A percentile compares a stretch with the other conserved stretches of the same genome.
Conservation (phyloP, 1,140 invertebrate genomes). For the Drosophila parabipectinata region DNA sequence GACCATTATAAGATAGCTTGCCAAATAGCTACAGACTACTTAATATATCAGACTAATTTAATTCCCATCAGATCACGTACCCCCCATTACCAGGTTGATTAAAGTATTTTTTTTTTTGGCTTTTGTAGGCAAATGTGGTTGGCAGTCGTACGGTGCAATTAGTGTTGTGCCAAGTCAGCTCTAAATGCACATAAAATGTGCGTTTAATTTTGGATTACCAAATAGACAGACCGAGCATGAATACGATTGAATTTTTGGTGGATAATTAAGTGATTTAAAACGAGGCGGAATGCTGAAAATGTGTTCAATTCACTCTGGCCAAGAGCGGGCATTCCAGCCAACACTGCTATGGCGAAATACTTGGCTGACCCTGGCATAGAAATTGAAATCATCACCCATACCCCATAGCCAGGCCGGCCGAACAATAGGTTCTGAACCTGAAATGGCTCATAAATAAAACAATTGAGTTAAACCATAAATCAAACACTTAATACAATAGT, state of each 20-base stretch:
- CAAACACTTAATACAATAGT: constrained; percentile 82
- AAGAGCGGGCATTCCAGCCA: constrained; percentile 10
- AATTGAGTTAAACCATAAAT: constrained; percentile 80
- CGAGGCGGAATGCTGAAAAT: not conserved
- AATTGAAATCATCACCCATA: constrained; percentile 28
- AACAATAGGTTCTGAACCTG: constrained; percentile 32
- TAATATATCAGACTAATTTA: not conserved
- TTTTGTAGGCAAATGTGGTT: constrained; percentile 11
- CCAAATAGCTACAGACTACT: not conserved
- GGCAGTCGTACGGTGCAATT: constrained; percentile 6
- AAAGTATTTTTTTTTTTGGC: not conserved
- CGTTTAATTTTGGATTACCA: constrained; percentile 20
- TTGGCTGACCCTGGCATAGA: constrained; percentile 34
- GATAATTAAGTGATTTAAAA: constrained; percentile 21
- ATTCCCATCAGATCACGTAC: not conserved
- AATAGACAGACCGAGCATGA: not conserved
- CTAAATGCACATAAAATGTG: constrained; percentile 26
- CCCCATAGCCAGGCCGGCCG: not conserved
- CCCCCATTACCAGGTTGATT: constrained; percentile 23
- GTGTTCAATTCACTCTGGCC: constrained; percentile 10
- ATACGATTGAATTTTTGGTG: not conserved
- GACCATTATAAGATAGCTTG: not conserved
- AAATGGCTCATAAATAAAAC: constrained; percentile 76
- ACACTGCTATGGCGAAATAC: not conserved
- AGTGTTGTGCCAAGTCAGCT: constrained; percentile 11